Base-by-base conservation (phyloP, 2,113 vertebrate genomes). In the Camelus bactrianus region DNA sequence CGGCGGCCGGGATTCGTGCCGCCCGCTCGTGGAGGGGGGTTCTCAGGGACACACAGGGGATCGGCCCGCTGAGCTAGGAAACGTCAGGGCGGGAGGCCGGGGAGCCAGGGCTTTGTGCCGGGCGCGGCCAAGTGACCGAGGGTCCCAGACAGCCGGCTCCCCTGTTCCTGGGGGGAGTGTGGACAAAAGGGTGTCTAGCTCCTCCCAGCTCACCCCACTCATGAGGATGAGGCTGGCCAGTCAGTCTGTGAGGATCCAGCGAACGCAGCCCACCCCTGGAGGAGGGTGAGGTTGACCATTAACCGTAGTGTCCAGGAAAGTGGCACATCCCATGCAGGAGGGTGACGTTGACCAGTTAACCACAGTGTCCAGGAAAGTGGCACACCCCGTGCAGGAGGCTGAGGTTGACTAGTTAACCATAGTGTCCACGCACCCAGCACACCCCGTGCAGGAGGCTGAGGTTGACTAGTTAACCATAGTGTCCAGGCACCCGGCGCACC, bases 21-120 rank as follows among this genome's bases (percentile, higher is more conserved):
- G n/a, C 4, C 80, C 30, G 76, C 24, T 48, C 20, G 19, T 3
- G 8, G 5, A 0, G 15, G 8, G 46, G 8, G 46, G 58, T 42
- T 46, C 75, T 10, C 8, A 72, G 72, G 58, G 79, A 11, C 4
- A 50, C 56, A 12, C 5, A 0, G 0, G 50, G 62, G 28, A 26
- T 4, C 22, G 5, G 60, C 26, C 17, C 38, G 38, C 32, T 20
- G 6, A 64, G 58, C 26, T 26, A 8, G 16, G 28, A 42, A 15
- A 62, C 4, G 13, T 5, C 6, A 1, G 28, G 46, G 89, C 0
- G 0, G 7, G 32, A 2, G 32, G 32, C 1, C 0, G 3, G 19
- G 26, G 76, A 35, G 20, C 0, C 1, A n/a, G 3, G 10, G 6
- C 2, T 48, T 12, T 72, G 48, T 28, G 26, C 38, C 7, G 15